A percentile compares a stretch with the other conserved stretches of the same genome.
phyloP scores from a whole-genome alignment of 2,888 invertebrate species.

The Anarsia innoxiella region DNA sequence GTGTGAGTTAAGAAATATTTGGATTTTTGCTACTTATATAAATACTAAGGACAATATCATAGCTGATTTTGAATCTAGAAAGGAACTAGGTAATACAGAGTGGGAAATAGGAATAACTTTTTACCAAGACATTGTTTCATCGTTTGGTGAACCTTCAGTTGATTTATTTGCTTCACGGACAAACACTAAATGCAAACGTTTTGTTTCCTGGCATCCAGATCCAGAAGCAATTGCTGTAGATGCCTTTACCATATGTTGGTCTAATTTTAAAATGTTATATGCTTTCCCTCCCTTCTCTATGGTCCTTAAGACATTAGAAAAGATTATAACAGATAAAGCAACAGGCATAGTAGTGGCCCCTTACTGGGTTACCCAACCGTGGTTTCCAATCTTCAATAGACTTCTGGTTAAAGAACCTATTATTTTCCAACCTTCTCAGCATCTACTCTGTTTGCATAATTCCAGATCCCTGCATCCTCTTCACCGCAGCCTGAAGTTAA shows the following conservation, averaged over 20 bases:
- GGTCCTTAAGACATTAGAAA: conserved; percentile 16
- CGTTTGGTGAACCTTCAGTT: conserved; percentile 10
- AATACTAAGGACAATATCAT: conserved; percentile 12
- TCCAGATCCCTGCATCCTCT: conserved; percentile 8
- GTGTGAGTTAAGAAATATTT: background rate
- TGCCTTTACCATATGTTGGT: conserved; percentile 24
- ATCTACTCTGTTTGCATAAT: conserved; percentile 7
- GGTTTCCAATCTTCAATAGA: conserved; percentile 18
- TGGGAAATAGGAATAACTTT: conserved; percentile 5
- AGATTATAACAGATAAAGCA: conserved; percentile 20
- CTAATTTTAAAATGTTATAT: conserved; percentile 17
- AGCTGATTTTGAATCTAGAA: conserved; percentile 11
- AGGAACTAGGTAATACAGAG: background rate
- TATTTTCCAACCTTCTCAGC: conserved; percentile 7
- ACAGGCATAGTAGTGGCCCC: conserved; percentile 21
- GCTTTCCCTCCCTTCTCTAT: conserved; percentile 19
- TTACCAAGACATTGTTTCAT: background rate
- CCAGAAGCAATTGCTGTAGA: conserved; percentile 19
- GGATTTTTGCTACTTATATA: conserved; percentile 1
- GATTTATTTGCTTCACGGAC: conserved; percentile 18
- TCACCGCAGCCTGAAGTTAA: conserved; percentile 8
- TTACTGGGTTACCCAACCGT: conserved; percentile 21
- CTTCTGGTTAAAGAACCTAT: conserved; percentile 11
- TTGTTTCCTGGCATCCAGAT: conserved; percentile 21
- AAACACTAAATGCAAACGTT: conserved; percentile 17